Conservation (phyloP, 2,888 invertebrate genomes). For the Meiosimyza platycephala region DNA sequence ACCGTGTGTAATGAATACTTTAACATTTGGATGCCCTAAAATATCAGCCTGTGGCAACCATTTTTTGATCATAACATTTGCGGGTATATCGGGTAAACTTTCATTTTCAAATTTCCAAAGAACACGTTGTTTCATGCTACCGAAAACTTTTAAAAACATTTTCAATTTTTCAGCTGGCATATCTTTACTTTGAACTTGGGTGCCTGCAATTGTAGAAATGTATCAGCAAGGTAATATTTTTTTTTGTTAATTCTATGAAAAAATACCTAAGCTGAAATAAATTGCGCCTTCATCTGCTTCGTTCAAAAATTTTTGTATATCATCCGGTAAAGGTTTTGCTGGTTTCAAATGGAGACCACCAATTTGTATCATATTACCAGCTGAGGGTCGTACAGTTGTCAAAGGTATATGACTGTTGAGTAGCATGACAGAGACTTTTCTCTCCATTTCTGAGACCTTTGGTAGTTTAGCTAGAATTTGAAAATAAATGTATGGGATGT, state of each 20-base stretch:
- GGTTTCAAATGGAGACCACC: conserved; percentile 71
- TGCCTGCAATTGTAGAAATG: conserved; percentile 57
- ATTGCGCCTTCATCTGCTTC: conserved; percentile 67
- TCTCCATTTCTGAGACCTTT: conserved; percentile 66
- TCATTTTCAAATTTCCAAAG: conserved; percentile 70
- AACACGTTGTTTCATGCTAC: conserved; percentile 65
- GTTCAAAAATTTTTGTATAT: conserved; percentile 66
- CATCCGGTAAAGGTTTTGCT: conserved; percentile 60
- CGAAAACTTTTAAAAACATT: conserved; percentile 66
- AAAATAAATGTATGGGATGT: not conserved
- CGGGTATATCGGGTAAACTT: conserved; percentile 59
- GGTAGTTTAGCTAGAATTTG: conserved; percentile 59
- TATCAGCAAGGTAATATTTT: not conserved
- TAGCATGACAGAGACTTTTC: conserved; percentile 67
- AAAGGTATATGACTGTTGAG: conserved; percentile 69
- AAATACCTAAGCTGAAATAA: conserved; percentile 67
- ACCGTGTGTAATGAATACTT: conserved; percentile 68
- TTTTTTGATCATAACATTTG: conserved; percentile 67
- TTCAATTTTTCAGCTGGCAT: conserved; percentile 64
- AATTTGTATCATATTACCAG: conserved; percentile 68
- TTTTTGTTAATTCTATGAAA: too few relatives aligned
- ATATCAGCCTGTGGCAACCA: conserved; percentile 71
- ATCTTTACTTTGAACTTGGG: conserved; percentile 66
- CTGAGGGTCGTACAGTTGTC: conserved; percentile 66
- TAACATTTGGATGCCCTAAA: conserved; percentile 66